phyloP scores from a whole-genome alignment of 2,113 vertebrate species.

The Murina feae region DNA sequence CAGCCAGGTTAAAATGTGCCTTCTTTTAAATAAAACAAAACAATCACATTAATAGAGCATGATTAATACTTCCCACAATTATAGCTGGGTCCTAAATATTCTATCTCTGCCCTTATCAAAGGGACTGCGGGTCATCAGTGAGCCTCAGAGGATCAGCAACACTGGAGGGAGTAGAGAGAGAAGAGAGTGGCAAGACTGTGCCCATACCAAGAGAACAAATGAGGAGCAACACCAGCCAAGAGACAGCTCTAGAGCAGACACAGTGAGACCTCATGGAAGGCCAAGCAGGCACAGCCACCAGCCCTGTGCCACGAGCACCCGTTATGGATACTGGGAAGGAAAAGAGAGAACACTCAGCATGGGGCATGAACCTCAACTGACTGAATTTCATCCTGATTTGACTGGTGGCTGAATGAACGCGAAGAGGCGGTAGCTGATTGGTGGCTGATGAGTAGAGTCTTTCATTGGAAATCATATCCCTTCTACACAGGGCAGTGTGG shows the following conservation, averaged over 20 bases:
- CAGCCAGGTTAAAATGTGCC: too few relatives aligned
- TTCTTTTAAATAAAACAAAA: too few relatives aligned
- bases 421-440: neutral
- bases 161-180: neutral
- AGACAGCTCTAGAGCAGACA: neutral
- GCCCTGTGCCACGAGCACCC: neutral
- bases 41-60: too few relatives aligned
- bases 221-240: neutral
- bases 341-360: neutral
- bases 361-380: neutral
- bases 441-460: neutral
- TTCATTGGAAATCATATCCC: neutral
- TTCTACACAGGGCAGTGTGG: neutral
- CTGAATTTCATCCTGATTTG: neutral
- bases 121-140: neutral
- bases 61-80: too few relatives aligned
- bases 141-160: neutral
- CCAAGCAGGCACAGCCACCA: rapidly evolving
- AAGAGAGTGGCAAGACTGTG: neutral
- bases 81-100: too few relatives aligned
- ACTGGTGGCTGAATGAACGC: neutral
- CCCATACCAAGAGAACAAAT: neutral
- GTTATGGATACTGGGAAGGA: neutral
- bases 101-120: too few relatives aligned
- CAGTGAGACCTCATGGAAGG: neutral